Conservation (phyloP, 2,888 invertebrate genomes). For the Myopa testacea region DNA sequence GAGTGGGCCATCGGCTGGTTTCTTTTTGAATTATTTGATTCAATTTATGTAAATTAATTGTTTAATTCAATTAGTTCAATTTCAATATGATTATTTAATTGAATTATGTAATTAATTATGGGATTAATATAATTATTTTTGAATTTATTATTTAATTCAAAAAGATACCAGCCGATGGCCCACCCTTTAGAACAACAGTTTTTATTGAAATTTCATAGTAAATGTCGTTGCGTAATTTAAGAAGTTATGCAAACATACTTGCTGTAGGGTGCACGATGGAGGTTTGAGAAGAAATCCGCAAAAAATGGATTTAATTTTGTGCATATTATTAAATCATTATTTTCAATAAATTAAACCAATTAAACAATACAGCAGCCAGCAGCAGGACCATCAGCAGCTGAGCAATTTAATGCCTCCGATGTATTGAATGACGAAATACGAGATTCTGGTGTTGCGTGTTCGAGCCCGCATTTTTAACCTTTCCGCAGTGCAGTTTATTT, state of each 20-base stretch:
- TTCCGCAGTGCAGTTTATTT: constrained; percentile 26
- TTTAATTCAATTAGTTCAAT: no score
- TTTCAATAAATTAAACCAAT: constrained; percentile 36
- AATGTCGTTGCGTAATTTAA: no score
- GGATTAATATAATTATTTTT: no score
- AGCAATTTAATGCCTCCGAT: constrained; percentile 34
- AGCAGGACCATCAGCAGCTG: constrained; percentile 2
- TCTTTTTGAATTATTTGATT: background rate
- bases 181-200: no score
- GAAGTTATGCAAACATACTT: no score
- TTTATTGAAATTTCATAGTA: no score
- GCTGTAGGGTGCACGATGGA: no score
- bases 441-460: constrained; percentile 21
- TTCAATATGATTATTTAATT: no score
- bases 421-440: constrained; percentile 37
- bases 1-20: background rate
- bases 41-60: no score
- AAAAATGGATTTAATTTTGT: constrained; percentile 20
- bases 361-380: constrained; percentile 3
- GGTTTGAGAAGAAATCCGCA: background rate
- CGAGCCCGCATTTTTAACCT: constrained; percentile 38
- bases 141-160: no score
- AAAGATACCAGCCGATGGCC: background rate
- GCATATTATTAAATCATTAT: constrained; percentile 38
- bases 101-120: no score